Percentiles rank a stretch among this genome's conserved stretches.
phyloP scores from a whole-genome alignment of 2,113 vertebrate species.

The Pungitius pungitius region DNA sequence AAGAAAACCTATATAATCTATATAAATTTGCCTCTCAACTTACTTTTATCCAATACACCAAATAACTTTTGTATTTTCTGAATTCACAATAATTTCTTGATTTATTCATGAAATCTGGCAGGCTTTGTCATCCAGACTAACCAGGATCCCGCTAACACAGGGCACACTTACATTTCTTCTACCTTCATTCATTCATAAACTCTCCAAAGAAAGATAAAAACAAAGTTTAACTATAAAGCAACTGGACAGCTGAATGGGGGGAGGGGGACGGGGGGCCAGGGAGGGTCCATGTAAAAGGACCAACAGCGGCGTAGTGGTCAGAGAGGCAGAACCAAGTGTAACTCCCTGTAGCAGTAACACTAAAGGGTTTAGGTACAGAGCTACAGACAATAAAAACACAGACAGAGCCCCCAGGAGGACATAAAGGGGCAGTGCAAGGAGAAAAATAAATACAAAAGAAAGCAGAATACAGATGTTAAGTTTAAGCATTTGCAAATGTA shows the following conservation, averaged over 20 bases:
- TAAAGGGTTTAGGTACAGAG: neutral
- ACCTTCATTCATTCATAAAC: neutral
- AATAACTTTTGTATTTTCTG: neutral
- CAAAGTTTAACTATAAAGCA: neutral
- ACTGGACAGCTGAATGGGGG: neutral
- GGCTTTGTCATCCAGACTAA: neutral
- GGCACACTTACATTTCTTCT: neutral
- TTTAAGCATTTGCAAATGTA: conserved; percentile 21
- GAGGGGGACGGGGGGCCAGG: too few relatives aligned
- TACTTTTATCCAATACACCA: neutral
- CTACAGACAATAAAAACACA: conserved; percentile 42
- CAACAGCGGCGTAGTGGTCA: conserved; percentile 20
- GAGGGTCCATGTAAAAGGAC: too few relatives aligned
- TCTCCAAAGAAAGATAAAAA: conserved; percentile 22
- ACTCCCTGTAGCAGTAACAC: conserved; percentile 1
- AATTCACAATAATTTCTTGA: neutral
- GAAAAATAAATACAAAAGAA: conserved; percentile 68
- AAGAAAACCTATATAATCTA: neutral
- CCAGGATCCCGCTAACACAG: neutral
- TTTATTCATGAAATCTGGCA: neutral
- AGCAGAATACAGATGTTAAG: conserved; percentile 36
- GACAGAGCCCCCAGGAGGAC: conserved; percentile 28
- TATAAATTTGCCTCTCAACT: neutral
- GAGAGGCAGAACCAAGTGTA: conserved; percentile 15
- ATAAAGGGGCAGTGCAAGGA: conserved; percentile 49